Percentiles rank a stretch among this genome's conserved stretches.
Conservation (phyloP, 2,888 invertebrate species). For the Melieria omissa region DNA sequence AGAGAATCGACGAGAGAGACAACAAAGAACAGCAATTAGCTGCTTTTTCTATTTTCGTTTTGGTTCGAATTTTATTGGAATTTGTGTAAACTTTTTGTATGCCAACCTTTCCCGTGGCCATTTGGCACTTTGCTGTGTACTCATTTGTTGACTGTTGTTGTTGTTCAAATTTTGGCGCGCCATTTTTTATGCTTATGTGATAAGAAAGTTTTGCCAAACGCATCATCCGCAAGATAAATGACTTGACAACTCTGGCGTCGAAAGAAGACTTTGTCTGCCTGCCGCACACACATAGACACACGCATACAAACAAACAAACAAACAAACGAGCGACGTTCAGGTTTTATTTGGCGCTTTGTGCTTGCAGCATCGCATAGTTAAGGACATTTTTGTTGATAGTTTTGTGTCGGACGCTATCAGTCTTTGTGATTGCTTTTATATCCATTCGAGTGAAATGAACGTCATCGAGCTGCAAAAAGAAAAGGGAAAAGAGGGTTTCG, state of each 20-base stretch:
- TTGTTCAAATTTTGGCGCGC: conserved; percentile 54
- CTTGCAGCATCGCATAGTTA: conserved; percentile 1
- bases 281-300: too few species aligned
- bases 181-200: conserved; percentile 60
- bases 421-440: neutral
- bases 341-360: neutral
- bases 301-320: too few species aligned
- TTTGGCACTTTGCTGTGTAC: conserved; percentile 37
- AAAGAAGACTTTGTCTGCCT: too few species aligned
- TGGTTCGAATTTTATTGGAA: neutral
- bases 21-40: neutral
- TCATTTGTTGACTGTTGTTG: conserved; percentile 40
- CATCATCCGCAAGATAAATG: conserved; percentile 51
- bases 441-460: neutral
- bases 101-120: conserved; percentile 44
- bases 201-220: conserved; percentile 62
- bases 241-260: neutral
- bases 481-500: neutral
- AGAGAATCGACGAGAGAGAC: neutral
- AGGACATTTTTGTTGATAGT: neutral
- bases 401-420: neutral
- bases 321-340: neutral
- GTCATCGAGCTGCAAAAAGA: conserved; percentile 9
- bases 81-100: neutral
- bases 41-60: neutral